phyloP scores from a whole-genome alignment of 2,113 vertebrate species.

The Phylloscopus trochilus region DNA sequence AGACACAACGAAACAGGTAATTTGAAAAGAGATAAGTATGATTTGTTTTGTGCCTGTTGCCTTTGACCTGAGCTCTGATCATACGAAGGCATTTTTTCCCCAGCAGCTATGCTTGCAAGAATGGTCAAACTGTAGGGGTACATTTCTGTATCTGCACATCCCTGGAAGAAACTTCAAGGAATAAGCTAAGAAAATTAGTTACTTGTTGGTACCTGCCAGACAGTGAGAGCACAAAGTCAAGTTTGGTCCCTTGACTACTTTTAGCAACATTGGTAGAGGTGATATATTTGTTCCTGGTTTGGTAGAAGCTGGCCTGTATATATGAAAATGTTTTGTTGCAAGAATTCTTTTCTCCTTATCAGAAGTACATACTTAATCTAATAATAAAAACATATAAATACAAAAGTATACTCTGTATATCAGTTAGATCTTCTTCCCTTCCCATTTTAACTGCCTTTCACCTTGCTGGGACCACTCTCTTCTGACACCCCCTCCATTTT shows the following conservation, averaged over 20 bases:
- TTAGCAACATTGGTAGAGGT: not conserved
- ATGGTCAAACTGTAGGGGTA: not conserved
- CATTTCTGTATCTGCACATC: not conserved
- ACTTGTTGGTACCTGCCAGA: not conserved
- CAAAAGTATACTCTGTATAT: not conserved
- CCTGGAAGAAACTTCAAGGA: not conserved
- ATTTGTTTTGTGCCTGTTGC: not conserved
- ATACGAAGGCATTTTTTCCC: not conserved
- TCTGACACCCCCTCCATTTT: not conserved
- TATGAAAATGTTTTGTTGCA: not conserved
- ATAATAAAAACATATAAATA: not conserved
- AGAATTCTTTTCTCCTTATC: not conserved
- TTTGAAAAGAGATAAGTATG: not conserved
- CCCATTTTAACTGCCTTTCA: not conserved
- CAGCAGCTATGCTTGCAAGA: not conserved
- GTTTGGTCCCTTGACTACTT: not conserved
- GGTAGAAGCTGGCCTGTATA: not conserved
- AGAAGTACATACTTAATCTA: not conserved
- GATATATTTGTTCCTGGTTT: not conserved
- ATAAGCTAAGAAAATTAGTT: not conserved
- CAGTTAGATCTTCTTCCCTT: not conserved
- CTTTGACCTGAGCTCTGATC: not conserved
- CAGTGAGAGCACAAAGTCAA: not conserved
- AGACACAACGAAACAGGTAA: slow-evolving; percentile 5
- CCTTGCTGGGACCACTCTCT: not conserved